A percentile compares a stretch with the other conserved stretches of the same genome.
These are phyloP conservation scores for Amaurobius ferox DNA, from an alignment of 2,888 invertebrate species.

Conservation along the genomic window DNA sequence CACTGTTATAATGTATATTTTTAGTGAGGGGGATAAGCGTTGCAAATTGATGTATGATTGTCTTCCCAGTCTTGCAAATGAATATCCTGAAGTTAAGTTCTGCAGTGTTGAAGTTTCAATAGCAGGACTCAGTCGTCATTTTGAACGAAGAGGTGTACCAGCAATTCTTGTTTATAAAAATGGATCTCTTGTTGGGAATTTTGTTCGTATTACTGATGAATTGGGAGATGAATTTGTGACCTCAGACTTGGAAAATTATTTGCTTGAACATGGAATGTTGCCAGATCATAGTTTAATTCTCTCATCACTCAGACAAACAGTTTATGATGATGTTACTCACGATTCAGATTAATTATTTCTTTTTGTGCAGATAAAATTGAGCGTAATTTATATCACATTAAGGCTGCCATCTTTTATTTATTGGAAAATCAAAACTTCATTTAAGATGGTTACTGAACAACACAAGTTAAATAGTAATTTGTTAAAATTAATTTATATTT, in stretches of 20 bases:
- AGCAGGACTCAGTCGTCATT: slow-evolving; percentile 90
- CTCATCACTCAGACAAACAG: slow-evolving; percentile 28
- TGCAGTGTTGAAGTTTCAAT: slow-evolving; percentile 88
- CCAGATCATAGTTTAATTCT: slow-evolving; percentile 51
- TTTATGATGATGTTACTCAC: not conserved
- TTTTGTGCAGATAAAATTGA: too few species aligned
- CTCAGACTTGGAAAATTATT: slow-evolving; percentile 91
- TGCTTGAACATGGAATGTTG: slow-evolving; percentile 82
- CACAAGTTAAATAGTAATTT: too few species aligned
- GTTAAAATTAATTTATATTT: too few species aligned
- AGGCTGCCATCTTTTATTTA: too few species aligned
- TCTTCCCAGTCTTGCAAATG: slow-evolving; percentile 84
- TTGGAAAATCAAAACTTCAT: too few species aligned
- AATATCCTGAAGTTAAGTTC: slow-evolving; percentile 92
- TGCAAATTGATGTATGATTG: slow-evolving; percentile 87
- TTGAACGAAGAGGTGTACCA: slow-evolving; percentile 89
- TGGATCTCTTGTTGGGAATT: slow-evolving; percentile 93
- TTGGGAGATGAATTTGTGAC: slow-evolving; percentile 93
- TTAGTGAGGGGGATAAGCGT: slow-evolving; percentile 81
- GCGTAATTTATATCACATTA: too few species aligned
- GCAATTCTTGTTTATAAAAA: slow-evolving; percentile 93
- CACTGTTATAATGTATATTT: slow-evolving; percentile 92
- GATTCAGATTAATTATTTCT: slow-evolving; percentile 42
- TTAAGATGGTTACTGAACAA: too few species aligned
- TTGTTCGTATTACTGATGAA: slow-evolving; percentile 90